A percentile compares a stretch with the other conserved stretches of the same genome.
Evolutionary conservation across 2,113 vertebrate genomes (phyloP).

Genomic region (mouse (Mus musculus)): DNA sequence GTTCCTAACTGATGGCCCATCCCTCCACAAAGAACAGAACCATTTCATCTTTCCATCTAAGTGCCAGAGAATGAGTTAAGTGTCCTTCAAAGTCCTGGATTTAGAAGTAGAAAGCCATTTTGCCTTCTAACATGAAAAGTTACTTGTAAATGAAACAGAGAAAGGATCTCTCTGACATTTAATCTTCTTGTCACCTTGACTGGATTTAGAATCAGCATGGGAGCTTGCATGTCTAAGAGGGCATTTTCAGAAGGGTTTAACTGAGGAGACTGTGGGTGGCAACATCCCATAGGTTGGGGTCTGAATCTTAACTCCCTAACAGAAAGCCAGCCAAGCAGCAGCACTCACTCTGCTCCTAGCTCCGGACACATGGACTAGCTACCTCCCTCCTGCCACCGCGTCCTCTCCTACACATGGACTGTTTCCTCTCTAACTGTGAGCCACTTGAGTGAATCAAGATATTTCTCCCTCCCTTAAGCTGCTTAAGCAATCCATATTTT

Average conservation of each 20-base stretch:
- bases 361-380: neutral
- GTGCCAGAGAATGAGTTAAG: too few relatives aligned
- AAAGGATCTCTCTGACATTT: neutral
- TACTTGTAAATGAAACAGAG: neutral
- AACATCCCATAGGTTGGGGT: neutral
- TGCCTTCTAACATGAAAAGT: neutral
- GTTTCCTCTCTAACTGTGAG: neutral
- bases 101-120: neutral
- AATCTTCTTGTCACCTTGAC: neutral
- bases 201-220: neutral
- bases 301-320: neutral
- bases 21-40: slow-evolving; percentile 57
- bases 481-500: neutral
- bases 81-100: neutral
- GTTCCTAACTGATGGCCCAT: neutral
- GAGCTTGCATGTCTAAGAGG: neutral
- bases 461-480: neutral
- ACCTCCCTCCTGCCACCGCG: neutral
- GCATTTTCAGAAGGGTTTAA: neutral
- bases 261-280: neutral
- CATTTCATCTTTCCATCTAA: slow-evolving; percentile 81
- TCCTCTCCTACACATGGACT: neutral
- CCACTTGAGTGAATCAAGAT: too few relatives aligned
- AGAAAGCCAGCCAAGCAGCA: neutral
- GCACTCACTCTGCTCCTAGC: neutral